Conservation (phyloP, 2,113 vertebrate genomes). For the Meleagris gallopavo region DNA sequence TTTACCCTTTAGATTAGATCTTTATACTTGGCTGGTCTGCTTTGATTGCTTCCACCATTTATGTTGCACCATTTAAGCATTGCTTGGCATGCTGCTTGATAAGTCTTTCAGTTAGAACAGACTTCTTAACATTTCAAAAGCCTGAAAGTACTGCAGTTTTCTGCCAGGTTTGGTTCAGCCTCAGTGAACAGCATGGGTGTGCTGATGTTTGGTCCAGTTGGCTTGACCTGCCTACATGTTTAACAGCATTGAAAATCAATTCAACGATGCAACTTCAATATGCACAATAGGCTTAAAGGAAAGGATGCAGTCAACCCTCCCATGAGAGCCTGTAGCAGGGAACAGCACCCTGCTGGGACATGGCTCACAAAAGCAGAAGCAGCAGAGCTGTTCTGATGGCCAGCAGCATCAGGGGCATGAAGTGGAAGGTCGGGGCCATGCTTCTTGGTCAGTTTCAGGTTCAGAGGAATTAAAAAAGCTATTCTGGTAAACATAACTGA, state of each 20-base stretch:
- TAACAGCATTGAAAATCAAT: neutral
- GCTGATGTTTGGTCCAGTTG: neutral
- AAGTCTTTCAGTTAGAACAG: neutral
- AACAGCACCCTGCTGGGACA: neutral
- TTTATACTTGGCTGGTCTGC: neutral
- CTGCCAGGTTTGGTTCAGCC: neutral
- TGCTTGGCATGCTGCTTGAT: neutral
- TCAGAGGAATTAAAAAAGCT: neutral
- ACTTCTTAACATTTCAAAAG: neutral
- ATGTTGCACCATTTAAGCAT: neutral
- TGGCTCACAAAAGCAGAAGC: neutral
- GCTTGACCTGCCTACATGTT: neutral
- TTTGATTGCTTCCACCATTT: neutral
- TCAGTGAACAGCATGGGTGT: neutral
- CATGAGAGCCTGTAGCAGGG: neutral
- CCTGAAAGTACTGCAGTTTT: neutral
- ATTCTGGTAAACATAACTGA: neutral
- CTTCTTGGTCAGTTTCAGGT: neutral
- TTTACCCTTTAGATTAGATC: constrained; percentile 4
- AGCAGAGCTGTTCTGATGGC: neutral
- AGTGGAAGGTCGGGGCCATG: neutral
- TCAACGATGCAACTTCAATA: neutral
- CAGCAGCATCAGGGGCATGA: neutral
- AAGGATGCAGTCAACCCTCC: fast-evolving
- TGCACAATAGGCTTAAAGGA: neutral